Base-by-base conservation (phyloP, 2,113 vertebrate species). In the Carettochelys insculpta region DNA sequence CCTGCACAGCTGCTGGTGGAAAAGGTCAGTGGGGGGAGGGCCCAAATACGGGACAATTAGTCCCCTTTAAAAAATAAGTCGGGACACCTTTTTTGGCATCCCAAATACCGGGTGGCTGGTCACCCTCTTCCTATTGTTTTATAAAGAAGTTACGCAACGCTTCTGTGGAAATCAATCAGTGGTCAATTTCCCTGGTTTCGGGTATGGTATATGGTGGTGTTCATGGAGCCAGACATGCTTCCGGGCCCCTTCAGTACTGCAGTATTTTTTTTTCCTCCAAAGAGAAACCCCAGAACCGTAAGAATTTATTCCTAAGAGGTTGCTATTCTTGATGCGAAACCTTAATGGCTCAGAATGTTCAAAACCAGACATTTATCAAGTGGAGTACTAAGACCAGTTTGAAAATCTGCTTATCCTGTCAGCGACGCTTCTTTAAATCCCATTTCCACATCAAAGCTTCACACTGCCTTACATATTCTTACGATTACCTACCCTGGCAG, bases 291-390 rank as follows among this genome's bases (percentile, higher is more conserved):
- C 53, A 52, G 83, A 95, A 93, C 91, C 93, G 45, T 87, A 85
- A 78, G 86, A 77, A 92, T 93, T 94, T 96, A 91, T 95, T 96
- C 91, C 27, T n/a, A 76, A 87, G 31, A 95, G 75, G 68, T 48
- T 87, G 82, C 65, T 81, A 90, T 90, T 91, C 90, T 78, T 48
- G 51, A 43, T 87, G 75, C 86, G 93, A 91, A 94, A 34, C 89
- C 83, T 80, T 45, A 47, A 90, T 87, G 90, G 68, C 92, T 95
- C 93, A 80, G 86, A 89, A 95, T 80, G 83, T 93, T 96, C 80
- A 96, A 89, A 92, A 6, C 12, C 76, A 96, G 90, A 95, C 92
- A 94, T 95, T 95, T 93, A 89, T 94, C 89, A 95, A 95, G 54
- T 52, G 84, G 88, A 90, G 88, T 1, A 0, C 91, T 93, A 56